A percentile compares a stretch with the other conserved stretches of the same genome.
These are phyloP conservation scores for Gyrodactylus salaris DNA, from an alignment of 1,140 invertebrate species.

Conservation along the genomic window DNA sequence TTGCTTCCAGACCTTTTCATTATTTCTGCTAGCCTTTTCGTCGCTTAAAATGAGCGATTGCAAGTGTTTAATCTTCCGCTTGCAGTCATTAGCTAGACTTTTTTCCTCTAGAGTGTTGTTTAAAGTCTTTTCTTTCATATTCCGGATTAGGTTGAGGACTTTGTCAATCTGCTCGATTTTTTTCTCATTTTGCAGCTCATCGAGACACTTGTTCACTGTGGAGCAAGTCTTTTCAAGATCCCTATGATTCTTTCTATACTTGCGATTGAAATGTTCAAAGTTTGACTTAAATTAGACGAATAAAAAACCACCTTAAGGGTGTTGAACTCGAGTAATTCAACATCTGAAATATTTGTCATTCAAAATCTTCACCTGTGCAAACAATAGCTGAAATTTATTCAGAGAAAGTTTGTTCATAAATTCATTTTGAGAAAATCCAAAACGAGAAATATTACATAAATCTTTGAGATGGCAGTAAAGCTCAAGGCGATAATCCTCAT, in stretches of 20 bases:
- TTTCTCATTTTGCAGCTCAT: neutral
- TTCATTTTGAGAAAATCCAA: neutral
- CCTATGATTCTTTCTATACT: neutral
- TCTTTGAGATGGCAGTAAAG: neutral
- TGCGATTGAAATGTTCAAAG: neutral
- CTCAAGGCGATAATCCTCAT: slow-evolving; percentile 29
- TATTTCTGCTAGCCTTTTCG: neutral
- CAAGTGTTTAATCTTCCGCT: neutral
- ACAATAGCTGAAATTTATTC: neutral
- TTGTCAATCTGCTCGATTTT: neutral
- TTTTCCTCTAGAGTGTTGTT: neutral
- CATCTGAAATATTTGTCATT: neutral
- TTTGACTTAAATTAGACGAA: neutral
- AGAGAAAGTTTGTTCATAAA: neutral
- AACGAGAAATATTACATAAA: neutral
- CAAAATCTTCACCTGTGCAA: too few species aligned
- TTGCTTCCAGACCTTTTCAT: neutral
- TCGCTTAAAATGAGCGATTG: neutral
- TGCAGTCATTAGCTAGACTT: neutral
- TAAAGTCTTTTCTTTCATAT: neutral
- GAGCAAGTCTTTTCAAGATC: neutral
- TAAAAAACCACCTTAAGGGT: neutral
- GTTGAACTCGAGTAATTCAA: neutral
- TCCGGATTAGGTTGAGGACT: neutral
- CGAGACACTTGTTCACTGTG: neutral